Evolutionary conservation across 2,888 invertebrate species (phyloP), one percentile per base, ranked within the genome.

Genomic region (Drosophila tripunctata): DNA sequence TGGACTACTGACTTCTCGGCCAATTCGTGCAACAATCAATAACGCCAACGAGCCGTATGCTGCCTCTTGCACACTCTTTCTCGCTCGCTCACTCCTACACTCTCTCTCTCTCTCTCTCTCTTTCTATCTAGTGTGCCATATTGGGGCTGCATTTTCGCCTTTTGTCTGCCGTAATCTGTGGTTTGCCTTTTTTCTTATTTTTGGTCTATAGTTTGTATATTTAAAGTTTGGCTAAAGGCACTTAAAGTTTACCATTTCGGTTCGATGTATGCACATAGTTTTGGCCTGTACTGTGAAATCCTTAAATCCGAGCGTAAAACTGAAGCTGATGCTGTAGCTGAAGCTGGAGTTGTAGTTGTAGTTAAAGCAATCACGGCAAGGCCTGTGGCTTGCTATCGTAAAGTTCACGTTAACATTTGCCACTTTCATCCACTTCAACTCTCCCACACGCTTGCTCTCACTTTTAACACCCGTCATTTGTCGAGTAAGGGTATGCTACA

Each of bases 11-110:
- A n/a, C 63, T 67, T 63, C 38, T 55, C 22, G 62, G 54, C 48
- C 75, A 33, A 55, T 60, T 74, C 65, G 65, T 45, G 63, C 60
- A 48, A 45, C 81, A 72, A 78, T 78, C 72, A 78, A 73, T 72
- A 81, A 69, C 57, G 38, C 41, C 75, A 75, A 54, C 48, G 54
- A 56, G 33, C 35, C 56, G 43, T 31, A 50, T 63, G 64, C 41
- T 41, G 40, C 30, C 21, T 22, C 30, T 12, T n/a, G 19, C 50
- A 4, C 10, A 10, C 41, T n/a, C n/a, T 3, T 2, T 6, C 1
- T 12, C 15, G 2, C 31, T 2, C 3, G 1, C 31, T 2, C n/a
- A 8, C 22, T 3, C 22, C 22, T 22, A 2, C 22, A 22, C 4
- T 7, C 1, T 8, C 5, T 38, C 15, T 17, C n/a, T n/a, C n/a